phyloP scores from a whole-genome alignment of 2,888 invertebrate genomes.

The Morpho helenor region DNA sequence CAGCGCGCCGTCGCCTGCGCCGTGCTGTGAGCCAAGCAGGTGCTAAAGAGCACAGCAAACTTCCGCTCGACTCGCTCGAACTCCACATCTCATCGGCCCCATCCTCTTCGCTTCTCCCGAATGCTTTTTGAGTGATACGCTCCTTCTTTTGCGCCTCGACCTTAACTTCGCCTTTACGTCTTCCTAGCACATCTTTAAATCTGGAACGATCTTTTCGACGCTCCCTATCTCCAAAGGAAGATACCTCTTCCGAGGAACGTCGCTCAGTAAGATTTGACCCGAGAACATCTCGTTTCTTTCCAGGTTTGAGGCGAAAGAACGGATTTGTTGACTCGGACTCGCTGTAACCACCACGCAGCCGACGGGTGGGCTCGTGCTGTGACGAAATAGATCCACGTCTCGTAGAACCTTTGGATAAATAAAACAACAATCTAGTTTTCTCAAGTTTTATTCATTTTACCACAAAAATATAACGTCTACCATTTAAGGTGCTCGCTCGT shows the following conservation, averaged over 20 bases:
- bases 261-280: conserved; percentile 14
- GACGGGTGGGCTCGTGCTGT: conserved; percentile 29
- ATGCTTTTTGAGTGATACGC: conserved; percentile 26
- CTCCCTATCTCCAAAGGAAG: conserved; percentile 15
- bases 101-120: conserved; percentile 48
- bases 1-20: conserved; percentile 44
- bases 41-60: conserved; percentile 57
- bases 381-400: conserved; percentile 30
- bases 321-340: conserved; percentile 19
- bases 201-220: conserved; percentile 18
- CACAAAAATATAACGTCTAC: conserved; percentile 27
- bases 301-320: conserved; percentile 24
- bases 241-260: conserved; percentile 21
- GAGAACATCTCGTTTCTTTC: conserved; percentile 16
- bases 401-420: conserved; percentile 43
- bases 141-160: conserved; percentile 15
- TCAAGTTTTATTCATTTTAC: conserved; percentile 33
- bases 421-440: conserved; percentile 37
- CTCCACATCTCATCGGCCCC: conserved; percentile 38
- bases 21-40: conserved; percentile 58
- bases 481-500: conserved; percentile 27
- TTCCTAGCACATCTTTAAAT: conserved; percentile 22
- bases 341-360: conserved; percentile 23
- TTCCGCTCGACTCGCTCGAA: conserved; percentile 55
- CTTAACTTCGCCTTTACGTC: conserved; percentile 16